phyloP scores from a whole-genome alignment of 2,797 vertebrate species.

The Loriculus beryllinus region DNA sequence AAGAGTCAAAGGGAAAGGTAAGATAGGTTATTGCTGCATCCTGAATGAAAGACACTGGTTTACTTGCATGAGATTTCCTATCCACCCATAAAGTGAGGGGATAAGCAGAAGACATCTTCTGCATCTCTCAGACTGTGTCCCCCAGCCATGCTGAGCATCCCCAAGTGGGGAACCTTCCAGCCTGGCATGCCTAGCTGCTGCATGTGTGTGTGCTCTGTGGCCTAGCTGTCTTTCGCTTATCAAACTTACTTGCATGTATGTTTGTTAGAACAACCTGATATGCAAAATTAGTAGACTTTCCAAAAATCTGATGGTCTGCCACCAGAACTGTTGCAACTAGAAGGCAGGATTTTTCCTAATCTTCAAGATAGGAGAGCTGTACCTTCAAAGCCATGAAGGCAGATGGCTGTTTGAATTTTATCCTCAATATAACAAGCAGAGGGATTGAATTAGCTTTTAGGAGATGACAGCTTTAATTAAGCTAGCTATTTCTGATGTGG shows the following conservation, averaged over 20 bases:
- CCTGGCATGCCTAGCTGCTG: fast-evolving
- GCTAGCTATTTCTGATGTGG: neutral
- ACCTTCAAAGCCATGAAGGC: neutral
- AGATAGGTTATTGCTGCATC: neutral
- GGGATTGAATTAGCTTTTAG: neutral
- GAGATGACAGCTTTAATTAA: neutral
- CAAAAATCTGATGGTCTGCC: neutral
- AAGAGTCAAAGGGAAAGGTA: neutral
- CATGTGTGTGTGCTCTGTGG: no score
- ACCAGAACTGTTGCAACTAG: neutral
- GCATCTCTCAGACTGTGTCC: neutral
- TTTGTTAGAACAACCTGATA: neutral
- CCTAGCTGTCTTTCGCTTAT: neutral
- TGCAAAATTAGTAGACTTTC: neutral
- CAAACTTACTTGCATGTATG: fast-evolving
- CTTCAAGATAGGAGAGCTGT: neutral
- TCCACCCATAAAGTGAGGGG: fast-evolving
- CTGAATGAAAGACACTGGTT: neutral
- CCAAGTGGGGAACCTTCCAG: fast-evolving
- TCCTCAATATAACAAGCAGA: neutral
- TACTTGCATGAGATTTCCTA: neutral
- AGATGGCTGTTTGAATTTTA: neutral
- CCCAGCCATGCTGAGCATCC: fast-evolving
- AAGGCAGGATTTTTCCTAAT: neutral
- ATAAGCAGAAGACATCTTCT: neutral